Evolutionary conservation across 2,888 invertebrate genomes (phyloP).

Genomic region (Micoletzkya japonica): DNA sequence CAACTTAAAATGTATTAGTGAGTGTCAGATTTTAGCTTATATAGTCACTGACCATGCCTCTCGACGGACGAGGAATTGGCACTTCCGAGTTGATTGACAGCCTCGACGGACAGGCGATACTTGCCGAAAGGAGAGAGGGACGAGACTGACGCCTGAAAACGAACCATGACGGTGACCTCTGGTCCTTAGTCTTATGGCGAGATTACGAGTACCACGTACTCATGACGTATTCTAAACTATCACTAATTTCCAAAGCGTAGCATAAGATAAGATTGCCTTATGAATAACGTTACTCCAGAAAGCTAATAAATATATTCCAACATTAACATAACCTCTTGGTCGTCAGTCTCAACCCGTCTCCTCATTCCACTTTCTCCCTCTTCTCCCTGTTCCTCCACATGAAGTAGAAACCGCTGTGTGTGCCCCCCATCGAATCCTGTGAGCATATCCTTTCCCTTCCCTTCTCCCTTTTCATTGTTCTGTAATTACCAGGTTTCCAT

Average conservation of each 20-base stretch:
- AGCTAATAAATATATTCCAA: too few species aligned
- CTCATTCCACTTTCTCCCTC: neutral
- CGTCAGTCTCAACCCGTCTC: conserved; percentile 16
- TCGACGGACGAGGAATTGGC: conserved; percentile 23
- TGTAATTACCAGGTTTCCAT: conserved; percentile 40
- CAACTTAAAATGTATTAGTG: too few species aligned
- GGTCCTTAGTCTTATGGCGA: too few species aligned
- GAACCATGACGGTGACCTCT: too few species aligned
- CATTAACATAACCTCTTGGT: conserved; percentile 10
- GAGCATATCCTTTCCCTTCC: too few species aligned
- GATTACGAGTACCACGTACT: too few species aligned
- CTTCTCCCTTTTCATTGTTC: neutral
- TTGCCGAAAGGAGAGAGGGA: conserved; percentile 21
- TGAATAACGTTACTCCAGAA: too few species aligned
- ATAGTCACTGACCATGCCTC: conserved; percentile 6
- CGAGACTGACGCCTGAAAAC: neutral
- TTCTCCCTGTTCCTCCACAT: neutral
- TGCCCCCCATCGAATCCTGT: conserved; percentile 20
- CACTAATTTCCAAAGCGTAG: too few species aligned
- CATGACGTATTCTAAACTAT: too few species aligned
- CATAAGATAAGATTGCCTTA: too few species aligned
- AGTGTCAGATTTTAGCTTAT: neutral
- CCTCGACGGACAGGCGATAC: conserved; percentile 22
- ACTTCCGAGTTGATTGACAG: conserved; percentile 16
- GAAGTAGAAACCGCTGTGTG: conserved; percentile 10